Conservation (phyloP, 2,113 vertebrate genomes). For the Dipodomys spectabilis region DNA sequence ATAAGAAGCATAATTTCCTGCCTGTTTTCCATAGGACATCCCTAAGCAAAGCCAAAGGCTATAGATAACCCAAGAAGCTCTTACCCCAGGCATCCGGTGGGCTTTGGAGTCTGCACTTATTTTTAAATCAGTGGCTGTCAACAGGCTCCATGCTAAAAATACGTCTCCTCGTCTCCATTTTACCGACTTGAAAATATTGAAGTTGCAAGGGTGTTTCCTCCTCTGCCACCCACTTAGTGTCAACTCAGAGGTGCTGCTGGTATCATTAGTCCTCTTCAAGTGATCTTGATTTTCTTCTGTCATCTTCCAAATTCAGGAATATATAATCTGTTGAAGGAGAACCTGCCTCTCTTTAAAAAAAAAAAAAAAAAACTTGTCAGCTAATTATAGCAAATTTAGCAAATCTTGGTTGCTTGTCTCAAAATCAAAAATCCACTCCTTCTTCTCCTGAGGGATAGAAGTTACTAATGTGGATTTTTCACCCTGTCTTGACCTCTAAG, state of each 20-base stretch:
- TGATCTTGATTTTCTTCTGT: slow-evolving; percentile 67
- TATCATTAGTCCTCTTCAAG: slow-evolving; percentile 71
- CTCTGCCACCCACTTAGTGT: slow-evolving; percentile 66
- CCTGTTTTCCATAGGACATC: not conserved
- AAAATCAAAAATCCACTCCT: slow-evolving; percentile 4
- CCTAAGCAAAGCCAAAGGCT: not conserved
- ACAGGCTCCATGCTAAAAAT: slow-evolving; percentile 68
- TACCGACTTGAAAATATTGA: slow-evolving; percentile 64
- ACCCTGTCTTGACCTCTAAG: not conserved
- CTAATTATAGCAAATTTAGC: slow-evolving; percentile 72
- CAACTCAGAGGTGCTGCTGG: slow-evolving; percentile 68
- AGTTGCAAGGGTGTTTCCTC: slow-evolving; percentile 43
- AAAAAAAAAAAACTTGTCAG: slow-evolving; percentile 36
- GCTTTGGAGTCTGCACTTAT: slow-evolving; percentile 42
- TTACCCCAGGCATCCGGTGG: not conserved
- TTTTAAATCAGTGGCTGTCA: slow-evolving; percentile 72
- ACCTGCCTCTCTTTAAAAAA: slow-evolving; percentile 17
- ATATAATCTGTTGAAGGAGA: slow-evolving; percentile 61
- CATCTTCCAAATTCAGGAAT: slow-evolving; percentile 50
- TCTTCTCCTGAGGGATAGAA: not conserved
- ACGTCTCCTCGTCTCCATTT: slow-evolving; percentile 35
- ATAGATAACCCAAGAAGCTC: slow-evolving; percentile 16
- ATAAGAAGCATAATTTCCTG: not conserved
- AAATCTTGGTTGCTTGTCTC: slow-evolving; percentile 38
- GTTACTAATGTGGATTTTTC: not conserved